Conservation (phyloP, 2,797 vertebrate genomes). For the Spinibarbus caldwelli region DNA sequence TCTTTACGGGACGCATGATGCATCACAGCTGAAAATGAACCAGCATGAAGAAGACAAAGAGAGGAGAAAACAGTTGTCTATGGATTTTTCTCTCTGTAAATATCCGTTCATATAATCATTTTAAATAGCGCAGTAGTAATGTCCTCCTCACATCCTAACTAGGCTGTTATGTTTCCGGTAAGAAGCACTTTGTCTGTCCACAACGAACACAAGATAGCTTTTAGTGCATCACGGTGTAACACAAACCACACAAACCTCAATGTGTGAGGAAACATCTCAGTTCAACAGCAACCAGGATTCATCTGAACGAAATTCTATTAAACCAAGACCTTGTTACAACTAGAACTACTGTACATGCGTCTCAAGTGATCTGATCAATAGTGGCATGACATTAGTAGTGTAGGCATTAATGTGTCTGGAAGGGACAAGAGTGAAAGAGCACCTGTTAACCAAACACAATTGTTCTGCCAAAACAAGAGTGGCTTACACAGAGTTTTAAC, state of each 20-base stretch:
- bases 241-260: not conserved
- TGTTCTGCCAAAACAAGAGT: not conserved
- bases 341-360: not conserved
- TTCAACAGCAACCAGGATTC: not conserved
- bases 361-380: not conserved
- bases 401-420: not conserved
- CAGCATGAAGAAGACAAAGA: not conserved
- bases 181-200: not conserved
- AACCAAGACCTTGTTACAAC: not conserved
- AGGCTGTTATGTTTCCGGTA: not conserved
- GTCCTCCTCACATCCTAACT: not conserved
- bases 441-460: not conserved
- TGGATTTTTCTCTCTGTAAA: not conserved
- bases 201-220: not conserved
- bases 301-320: not conserved
- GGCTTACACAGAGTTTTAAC: not conserved
- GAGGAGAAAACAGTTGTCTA: not conserved
- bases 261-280: not conserved
- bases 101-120: not conserved
- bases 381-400: not conserved
- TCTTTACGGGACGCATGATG: constrained; percentile 13
- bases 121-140: not conserved
- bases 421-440: not conserved
- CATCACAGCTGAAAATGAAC: constrained; percentile 14
- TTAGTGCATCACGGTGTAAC: not conserved